These are phyloP conservation scores for Colletes collaris DNA, from an alignment of 2,888 invertebrate species.

Conservation along the genomic window DNA sequence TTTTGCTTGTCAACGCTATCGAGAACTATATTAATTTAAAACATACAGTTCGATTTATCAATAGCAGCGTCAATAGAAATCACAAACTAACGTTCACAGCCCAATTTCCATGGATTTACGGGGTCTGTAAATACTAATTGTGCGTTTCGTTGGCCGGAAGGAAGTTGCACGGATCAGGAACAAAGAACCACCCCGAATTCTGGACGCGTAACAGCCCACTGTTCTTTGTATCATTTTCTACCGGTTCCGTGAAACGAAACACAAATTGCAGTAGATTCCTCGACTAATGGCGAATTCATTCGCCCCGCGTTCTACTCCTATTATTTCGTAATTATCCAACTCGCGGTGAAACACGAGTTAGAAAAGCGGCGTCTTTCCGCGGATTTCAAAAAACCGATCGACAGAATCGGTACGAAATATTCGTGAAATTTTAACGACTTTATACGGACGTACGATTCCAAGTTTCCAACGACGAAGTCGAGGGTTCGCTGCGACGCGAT, in stretches of 20 bases:
- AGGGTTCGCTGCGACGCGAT: no score
- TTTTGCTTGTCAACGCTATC: no score
- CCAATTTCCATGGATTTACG: background rate
- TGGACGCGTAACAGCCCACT: conserved; percentile 31
- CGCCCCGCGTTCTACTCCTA: conserved; percentile 51
- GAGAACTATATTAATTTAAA: no score
- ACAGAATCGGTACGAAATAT: no score
- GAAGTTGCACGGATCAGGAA: conserved; percentile 71
- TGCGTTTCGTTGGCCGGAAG: conserved; percentile 68
- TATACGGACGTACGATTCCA: no score
- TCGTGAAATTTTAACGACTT: no score
- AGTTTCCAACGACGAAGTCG: no score
- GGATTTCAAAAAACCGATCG: no score
- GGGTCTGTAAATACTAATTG: conserved; percentile 12
- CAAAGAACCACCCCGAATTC: conserved; percentile 66
- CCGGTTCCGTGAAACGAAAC: conserved; percentile 46
- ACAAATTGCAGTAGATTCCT: conserved; percentile 39
- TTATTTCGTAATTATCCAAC: conserved; percentile 58
- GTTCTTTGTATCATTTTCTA: conserved; percentile 32
- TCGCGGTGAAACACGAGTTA: no score
- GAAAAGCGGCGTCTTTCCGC: no score
- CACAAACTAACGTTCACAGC: background rate
- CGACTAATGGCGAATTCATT: conserved; percentile 64
- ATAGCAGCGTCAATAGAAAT: no score
- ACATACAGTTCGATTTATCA: no score